Conservation (phyloP, 2,797 vertebrate genomes). For the Florisuga fusca region DNA sequence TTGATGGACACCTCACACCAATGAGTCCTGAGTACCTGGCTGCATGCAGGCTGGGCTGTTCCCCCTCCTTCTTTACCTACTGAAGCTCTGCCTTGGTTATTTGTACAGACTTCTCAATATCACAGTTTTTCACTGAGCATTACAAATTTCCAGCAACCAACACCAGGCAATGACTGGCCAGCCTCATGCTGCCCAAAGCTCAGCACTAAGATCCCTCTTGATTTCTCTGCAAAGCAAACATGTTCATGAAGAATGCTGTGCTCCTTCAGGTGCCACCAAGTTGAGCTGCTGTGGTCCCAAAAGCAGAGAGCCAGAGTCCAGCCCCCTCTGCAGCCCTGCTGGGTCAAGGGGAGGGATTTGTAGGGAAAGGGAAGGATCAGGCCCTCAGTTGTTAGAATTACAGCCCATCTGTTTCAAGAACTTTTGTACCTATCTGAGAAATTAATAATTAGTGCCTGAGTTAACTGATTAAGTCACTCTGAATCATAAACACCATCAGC, state of each 20-base stretch:
- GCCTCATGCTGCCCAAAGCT: accelerated
- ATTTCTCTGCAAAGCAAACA: neutral
- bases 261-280: accelerated
- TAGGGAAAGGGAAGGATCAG: neutral
- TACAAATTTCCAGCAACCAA: neutral
- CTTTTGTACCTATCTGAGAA: conserved; percentile 45
- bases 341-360: accelerated
- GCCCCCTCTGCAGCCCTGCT: neutral
- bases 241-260: accelerated
- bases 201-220: neutral
- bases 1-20: neutral
- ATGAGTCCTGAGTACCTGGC: neutral
- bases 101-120: neutral
- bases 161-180: neutral
- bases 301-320: neutral
- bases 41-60: neutral
- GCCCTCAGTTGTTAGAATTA: neutral
- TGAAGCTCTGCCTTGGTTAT: conserved; percentile 14
- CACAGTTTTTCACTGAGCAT: neutral
- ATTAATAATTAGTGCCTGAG: neutral
- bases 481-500: conserved; percentile 29
- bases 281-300: neutral
- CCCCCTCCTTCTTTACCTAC: neutral
- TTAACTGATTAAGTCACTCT: conserved; percentile 50
- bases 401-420: neutral